These are phyloP conservation scores for Mythimna loreyi DNA, from an alignment of 2,888 invertebrate species.

Conservation along the genomic window DNA sequence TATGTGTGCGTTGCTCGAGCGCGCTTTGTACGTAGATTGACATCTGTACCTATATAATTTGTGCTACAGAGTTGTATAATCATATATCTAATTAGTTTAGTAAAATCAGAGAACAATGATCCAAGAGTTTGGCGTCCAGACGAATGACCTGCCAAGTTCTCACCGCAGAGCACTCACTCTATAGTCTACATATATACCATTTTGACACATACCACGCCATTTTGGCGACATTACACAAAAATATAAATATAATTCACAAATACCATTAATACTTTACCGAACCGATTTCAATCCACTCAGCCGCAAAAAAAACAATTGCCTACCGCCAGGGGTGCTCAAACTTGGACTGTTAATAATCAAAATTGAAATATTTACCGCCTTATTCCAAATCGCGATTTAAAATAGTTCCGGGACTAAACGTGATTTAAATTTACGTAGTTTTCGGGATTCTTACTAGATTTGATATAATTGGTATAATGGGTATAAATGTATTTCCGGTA, in stretches of 20 bases:
- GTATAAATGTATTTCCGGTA: too few species aligned
- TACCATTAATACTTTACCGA: slow-evolving; percentile 34
- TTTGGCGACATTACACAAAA: slow-evolving; percentile 7
- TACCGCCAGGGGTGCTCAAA: background rate
- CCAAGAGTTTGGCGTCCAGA: slow-evolving; percentile 8
- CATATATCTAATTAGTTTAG: slow-evolving; percentile 14
- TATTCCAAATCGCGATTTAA: too few species aligned
- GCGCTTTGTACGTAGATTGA: too few species aligned
- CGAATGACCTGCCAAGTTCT: slow-evolving; percentile 9
- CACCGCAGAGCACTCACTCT: slow-evolving; percentile 3
- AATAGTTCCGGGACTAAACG: too few species aligned
- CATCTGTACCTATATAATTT: too few species aligned
- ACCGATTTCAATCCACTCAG: slow-evolving; percentile 41
- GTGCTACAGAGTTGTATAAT: background rate
- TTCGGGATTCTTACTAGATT: too few species aligned
- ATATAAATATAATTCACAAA: slow-evolving; percentile 30
- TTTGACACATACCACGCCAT: background rate
- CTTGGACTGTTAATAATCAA: background rate
- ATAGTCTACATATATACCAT: too few species aligned
- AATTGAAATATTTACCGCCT: too few species aligned
- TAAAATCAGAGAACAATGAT: slow-evolving; percentile 6
- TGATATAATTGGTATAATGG: too few species aligned
- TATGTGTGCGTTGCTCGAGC: too few species aligned
- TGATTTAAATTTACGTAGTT: too few species aligned
- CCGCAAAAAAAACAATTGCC: slow-evolving; percentile 46